Evolutionary conservation across 2,888 invertebrate genomes (phyloP).

Genomic region (Fissipunctia ypsillon): DNA sequence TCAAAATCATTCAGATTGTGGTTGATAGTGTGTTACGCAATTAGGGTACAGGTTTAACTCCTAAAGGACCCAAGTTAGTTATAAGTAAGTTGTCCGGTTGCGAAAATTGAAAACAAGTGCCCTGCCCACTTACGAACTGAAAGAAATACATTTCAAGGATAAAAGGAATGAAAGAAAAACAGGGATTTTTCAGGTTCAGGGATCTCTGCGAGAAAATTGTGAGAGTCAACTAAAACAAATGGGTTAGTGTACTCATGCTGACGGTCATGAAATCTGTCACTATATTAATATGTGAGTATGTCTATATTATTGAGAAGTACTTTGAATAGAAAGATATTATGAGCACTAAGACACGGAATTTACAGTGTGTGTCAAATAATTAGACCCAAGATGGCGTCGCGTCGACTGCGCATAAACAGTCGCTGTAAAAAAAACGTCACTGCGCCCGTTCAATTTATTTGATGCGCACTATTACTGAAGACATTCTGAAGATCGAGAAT

Average conservation of each 20-base stretch:
- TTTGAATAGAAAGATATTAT: not conserved
- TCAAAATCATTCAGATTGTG: too few species aligned
- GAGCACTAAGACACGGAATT: not conserved
- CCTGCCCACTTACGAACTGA: constrained; percentile 7
- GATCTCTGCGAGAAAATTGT: constrained; percentile 38
- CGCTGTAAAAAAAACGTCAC: too few species aligned
- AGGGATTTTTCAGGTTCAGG: constrained; percentile 31
- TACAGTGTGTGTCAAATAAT: too few species aligned
- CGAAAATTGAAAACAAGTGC: constrained; percentile 12
- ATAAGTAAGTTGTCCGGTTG: not conserved
- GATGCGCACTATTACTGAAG: too few species aligned
- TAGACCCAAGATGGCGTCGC: too few species aligned
- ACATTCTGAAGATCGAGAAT: not conserved
- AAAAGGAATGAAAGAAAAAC: constrained; percentile 21
- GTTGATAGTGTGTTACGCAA: too few species aligned
- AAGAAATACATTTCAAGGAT: constrained; percentile 16
- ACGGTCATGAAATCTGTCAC: constrained; percentile 19
- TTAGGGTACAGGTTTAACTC: too few species aligned
- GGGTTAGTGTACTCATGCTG: constrained; percentile 37
- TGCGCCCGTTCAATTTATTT: too few species aligned
- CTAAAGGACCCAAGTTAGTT: too few species aligned
- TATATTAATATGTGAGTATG: not conserved
- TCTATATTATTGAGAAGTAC: not conserved
- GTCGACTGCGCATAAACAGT: too few species aligned
- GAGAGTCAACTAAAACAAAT: constrained; percentile 31